Base-by-base conservation (phyloP, 2,888 invertebrate species). In the Nemoura dubitans region DNA sequence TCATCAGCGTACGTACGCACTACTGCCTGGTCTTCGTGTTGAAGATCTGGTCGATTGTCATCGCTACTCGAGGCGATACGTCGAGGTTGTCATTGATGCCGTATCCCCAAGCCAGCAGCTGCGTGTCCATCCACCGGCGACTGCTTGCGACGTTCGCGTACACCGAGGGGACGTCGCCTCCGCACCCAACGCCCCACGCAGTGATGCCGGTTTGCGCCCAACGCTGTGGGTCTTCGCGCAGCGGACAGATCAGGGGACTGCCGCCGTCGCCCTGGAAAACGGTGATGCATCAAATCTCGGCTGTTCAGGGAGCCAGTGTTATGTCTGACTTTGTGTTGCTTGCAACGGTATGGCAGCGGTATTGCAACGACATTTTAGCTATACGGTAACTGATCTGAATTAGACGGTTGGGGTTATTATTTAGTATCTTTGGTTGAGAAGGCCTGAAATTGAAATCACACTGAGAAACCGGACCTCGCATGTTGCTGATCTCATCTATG, bases 101-200 rank as follows among this genome's bases (percentile, higher is more conserved):
- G 43, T 7, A 83, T 0, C 83, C 83, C 26, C 29, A 78, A 0
- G 6, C 43, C 25, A 5, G 28, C 93, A 96, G 93, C 87, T 95
- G 93, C 30, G 91, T 90, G 90, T 96, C 95, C 77, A 97, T 95
- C 97, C 97, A 97, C 10, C 92, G 90, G 25, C 95, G 92, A 89
- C 95, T 95, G 85, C 92, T 90, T 0, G 95, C 92, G 0, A 97
- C 95, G 89, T 95, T 94, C 0, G 95, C 94, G 90, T 97, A 98
- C 0, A 97, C 96, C 0, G 96, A 97, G 0, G 98, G 98, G 0
- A 96, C 93, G 85, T 93, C 92, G 86, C 92, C 90, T 0, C 97
- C 97, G 89, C 98, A 98, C 0, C 96, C 96, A 86, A 98, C 95
- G n/a, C 98, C 98, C 97, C 97, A 98, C 0, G 97, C 95, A 0